A percentile compares a stretch with the other conserved stretches of the same genome.
Evolutionary conservation across 2,113 vertebrate species (phyloP).

Genomic region (Dicentrarchus labrax): DNA sequence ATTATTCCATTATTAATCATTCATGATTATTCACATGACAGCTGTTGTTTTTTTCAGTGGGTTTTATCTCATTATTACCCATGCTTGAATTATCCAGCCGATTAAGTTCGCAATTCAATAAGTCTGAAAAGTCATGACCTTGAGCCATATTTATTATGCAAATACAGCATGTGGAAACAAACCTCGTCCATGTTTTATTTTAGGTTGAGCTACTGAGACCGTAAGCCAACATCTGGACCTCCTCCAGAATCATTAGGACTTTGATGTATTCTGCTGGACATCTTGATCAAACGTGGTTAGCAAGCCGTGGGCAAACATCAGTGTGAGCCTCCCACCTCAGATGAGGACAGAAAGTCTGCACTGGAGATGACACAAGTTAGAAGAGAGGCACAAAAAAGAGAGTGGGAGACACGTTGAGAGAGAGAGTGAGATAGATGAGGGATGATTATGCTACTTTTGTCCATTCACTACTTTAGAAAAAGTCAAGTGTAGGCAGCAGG

Average conservation of each 20-base stretch:
- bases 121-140: not conserved
- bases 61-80: not conserved
- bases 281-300: slow-evolving; percentile 63
- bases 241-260: slow-evolving; percentile 35
- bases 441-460: slow-evolving; percentile 33
- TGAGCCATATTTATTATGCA: not conserved
- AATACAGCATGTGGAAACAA: slow-evolving; percentile 16
- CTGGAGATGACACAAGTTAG: not conserved
- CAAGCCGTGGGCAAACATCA: slow-evolving; percentile 35
- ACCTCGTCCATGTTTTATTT: slow-evolving; percentile 29
- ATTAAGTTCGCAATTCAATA: not conserved
- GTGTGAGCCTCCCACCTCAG: slow-evolving; percentile 27
- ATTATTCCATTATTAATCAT: not conserved
- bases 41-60: not conserved
- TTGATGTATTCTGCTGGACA: slow-evolving; percentile 52
- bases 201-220: not conserved
- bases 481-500: slow-evolving; percentile 61
- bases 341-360: slow-evolving; percentile 8
- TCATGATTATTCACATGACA: not conserved
- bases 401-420: slow-evolving; percentile 27
- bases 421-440: not conserved
- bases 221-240: slow-evolving; percentile 25
- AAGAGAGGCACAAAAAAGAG: slow-evolving; percentile 8
- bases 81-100: not conserved
- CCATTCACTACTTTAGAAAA: slow-evolving; percentile 55